A percentile compares a stretch with the other conserved stretches of the same genome.
These are phyloP conservation scores for Pangasius larnaudii DNA, from an alignment of 2,797 vertebrate genomes.

Conservation along the genomic window DNA sequence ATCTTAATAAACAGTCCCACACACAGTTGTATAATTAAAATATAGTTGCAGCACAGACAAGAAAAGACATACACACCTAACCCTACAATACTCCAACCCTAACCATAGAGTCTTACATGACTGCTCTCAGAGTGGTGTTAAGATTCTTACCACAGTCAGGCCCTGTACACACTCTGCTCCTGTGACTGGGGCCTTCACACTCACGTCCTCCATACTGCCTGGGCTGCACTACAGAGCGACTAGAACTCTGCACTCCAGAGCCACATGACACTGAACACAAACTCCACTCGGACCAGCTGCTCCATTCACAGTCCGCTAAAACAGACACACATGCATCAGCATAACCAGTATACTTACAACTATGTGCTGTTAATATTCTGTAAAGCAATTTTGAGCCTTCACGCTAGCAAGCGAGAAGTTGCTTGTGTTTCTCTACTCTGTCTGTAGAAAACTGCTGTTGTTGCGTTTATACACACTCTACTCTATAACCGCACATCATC, in stretches of 20 bases:
- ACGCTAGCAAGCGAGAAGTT: background rate
- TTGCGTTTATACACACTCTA: background rate
- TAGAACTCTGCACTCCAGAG: constrained; percentile 68
- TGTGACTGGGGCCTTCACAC: constrained; percentile 69
- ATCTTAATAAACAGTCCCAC: background rate
- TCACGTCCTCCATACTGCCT: constrained; percentile 69
- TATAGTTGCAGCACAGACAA: background rate
- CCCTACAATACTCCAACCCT: background rate
- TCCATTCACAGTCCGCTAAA: constrained; percentile 81
- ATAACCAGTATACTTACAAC: background rate
- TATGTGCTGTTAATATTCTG: background rate
- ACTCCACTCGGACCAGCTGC: constrained; percentile 78
- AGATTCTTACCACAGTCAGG: constrained; percentile 77
- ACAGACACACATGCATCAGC: constrained; percentile 7
- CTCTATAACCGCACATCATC: too few relatives aligned
- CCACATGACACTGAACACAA: constrained; percentile 80
- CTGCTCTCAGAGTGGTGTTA: background rate
- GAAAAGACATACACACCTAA: background rate
- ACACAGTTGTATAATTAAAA: background rate
- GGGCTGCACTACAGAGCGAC: constrained; percentile 59
- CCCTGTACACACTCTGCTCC: constrained; percentile 63
- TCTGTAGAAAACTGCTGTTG: background rate
- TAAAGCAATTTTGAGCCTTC: background rate
- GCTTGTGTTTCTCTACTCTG: background rate
- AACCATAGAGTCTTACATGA: background rate